Conservation (phyloP, 2,888 invertebrate species). For the Pristionchus japonicus region DNA sequence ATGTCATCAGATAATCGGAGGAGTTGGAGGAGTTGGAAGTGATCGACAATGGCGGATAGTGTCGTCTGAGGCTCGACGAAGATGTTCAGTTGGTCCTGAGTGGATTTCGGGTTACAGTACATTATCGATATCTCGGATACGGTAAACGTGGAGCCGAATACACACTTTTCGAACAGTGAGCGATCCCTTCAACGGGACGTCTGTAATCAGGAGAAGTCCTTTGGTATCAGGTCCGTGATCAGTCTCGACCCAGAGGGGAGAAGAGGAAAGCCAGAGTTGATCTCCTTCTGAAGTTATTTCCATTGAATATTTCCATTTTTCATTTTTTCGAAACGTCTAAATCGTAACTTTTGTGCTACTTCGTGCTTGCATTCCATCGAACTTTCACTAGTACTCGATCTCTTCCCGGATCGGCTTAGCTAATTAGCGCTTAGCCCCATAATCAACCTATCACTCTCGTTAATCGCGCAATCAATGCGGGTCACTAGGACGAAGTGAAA, state of each 20-base stretch:
- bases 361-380: not conserved
- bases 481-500: slow-evolving; percentile 24
- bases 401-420: slow-evolving; percentile 1
- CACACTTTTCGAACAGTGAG: slow-evolving; percentile 51
- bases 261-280: slow-evolving; percentile 55
- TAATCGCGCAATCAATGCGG: slow-evolving; percentile 17
- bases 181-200: slow-evolving; percentile 59
- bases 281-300: slow-evolving; percentile 47
- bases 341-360: not conserved
- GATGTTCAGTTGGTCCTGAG: slow-evolving; percentile 51
- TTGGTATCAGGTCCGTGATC: slow-evolving; percentile 59
- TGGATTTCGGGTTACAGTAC: not conserved
- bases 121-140: not conserved
- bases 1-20: slow-evolving; percentile 55
- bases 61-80: slow-evolving; percentile 61
- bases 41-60: slow-evolving; percentile 67
- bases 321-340: not conserved
- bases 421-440: slow-evolving; percentile 16
- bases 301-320: not conserved
- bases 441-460: slow-evolving; percentile 34
- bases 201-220: slow-evolving; percentile 61
- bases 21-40: slow-evolving; percentile 71
- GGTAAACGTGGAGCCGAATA: not conserved
- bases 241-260: slow-evolving; percentile 68
- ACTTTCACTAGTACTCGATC: not conserved